A percentile compares a stretch with the other conserved stretches of the same genome.
phyloP scores from a whole-genome alignment of 2,797 vertebrate genomes.

The Sebastes hubbsi region DNA sequence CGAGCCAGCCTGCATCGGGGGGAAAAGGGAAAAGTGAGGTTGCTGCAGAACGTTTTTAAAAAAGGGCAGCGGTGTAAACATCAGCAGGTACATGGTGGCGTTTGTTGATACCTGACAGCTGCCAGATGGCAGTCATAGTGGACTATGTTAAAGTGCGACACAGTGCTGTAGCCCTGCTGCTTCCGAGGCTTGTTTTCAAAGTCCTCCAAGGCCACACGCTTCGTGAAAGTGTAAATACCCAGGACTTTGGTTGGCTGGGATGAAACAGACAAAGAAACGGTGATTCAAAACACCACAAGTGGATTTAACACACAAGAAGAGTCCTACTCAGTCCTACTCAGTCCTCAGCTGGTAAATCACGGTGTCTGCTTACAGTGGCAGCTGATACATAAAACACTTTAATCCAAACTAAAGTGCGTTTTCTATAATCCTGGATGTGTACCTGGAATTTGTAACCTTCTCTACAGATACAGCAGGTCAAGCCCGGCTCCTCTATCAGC shows the following conservation, averaged over 20 bases:
- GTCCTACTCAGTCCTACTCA: neutral
- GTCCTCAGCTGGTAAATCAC: neutral
- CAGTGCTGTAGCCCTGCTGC: slow-evolving; percentile 98
- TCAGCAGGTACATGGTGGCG: neutral
- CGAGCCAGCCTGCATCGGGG: slow-evolving; percentile 87
- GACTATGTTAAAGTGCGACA: slow-evolving; percentile 99
- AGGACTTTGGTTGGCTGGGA: slow-evolving; percentile 96
- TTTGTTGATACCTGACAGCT: slow-evolving; percentile 90
- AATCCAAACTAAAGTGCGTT: neutral
- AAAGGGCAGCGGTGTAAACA: neutral
- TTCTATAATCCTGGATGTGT: slow-evolving; percentile 2
- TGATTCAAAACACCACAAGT: neutral
- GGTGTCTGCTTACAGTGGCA: too few species aligned
- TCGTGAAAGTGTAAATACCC: slow-evolving; percentile 98
- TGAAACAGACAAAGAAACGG: slow-evolving; percentile 12
- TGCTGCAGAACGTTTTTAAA: too few species aligned
- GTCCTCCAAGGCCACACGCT: slow-evolving; percentile 94
- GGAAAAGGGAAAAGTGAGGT: neutral
- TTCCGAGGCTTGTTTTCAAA: slow-evolving; percentile 98
- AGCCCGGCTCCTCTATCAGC: slow-evolving; percentile 95
- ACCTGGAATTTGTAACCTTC: slow-evolving; percentile 99
- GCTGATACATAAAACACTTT: neutral
- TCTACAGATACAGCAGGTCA: slow-evolving; percentile 98
- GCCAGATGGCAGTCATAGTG: slow-evolving; percentile 99
- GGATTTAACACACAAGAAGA: neutral